Evolutionary conservation across 1,140 invertebrate genomes (phyloP).

Genomic region (Portunus trituberculatus): DNA sequence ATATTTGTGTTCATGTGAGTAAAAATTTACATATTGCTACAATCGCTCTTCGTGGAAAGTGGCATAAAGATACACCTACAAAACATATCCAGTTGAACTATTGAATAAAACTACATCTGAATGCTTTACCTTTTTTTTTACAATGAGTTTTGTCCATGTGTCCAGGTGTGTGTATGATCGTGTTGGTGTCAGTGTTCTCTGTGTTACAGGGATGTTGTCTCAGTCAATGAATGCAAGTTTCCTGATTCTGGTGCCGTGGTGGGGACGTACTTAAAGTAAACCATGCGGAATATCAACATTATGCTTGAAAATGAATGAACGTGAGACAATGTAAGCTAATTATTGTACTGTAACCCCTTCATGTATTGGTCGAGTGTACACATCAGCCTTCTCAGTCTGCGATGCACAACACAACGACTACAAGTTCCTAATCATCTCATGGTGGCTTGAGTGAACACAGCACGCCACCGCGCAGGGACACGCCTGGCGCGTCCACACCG

Average conservation of each 20-base stretch:
- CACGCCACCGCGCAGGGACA: background rate
- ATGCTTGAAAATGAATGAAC: background rate
- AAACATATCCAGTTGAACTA: no score
- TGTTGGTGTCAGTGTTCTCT: no score
- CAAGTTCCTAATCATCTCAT: background rate
- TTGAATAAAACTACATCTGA: no score
- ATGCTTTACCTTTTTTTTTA: no score
- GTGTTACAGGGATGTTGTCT: no score
- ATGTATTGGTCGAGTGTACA: background rate
- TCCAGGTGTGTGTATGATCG: no score
- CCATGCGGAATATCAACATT: background rate
- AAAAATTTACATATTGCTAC: no score
- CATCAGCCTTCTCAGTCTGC: background rate
- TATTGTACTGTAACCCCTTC: background rate
- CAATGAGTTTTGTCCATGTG: no score
- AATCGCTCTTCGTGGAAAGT: no score
- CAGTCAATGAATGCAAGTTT: no score
- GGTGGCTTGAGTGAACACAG: background rate
- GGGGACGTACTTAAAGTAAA: background rate
- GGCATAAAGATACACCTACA: no score
- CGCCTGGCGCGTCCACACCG: background rate
- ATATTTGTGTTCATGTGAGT: no score
- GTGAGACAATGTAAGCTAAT: background rate
- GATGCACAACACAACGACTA: background rate
- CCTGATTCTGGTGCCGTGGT: background rate